phyloP scores from a whole-genome alignment of 2,797 vertebrate species.

The Adelosebastes latens region DNA sequence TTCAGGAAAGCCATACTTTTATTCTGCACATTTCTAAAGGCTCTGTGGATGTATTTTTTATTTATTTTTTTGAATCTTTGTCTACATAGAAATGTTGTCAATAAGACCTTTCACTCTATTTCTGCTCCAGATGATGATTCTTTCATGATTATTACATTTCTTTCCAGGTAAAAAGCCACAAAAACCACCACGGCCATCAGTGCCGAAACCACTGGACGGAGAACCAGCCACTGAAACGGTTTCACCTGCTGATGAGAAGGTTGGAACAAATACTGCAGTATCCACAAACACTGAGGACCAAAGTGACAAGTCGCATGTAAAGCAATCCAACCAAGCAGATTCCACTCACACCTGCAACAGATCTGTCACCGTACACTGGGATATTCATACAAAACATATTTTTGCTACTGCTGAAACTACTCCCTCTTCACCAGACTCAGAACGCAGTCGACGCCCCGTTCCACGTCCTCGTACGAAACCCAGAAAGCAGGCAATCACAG shows the following conservation, averaged over 20 bases:
- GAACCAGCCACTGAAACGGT: not conserved
- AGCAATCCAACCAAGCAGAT: not conserved
- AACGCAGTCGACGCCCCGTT: conserved; percentile 80
- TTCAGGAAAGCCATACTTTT: too few species aligned
- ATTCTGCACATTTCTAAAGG: too few species aligned
- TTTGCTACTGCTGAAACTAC: conserved; percentile 37
- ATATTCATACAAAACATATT: not conserved
- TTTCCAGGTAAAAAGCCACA: conserved; percentile 81
- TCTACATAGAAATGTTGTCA: too few species aligned
- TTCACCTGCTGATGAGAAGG: not conserved
- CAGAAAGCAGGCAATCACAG: conserved; percentile 79
- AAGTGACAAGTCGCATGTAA: conserved; percentile 22
- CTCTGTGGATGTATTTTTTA: too few species aligned
- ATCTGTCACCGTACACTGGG: conserved; percentile 71
- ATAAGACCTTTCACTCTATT: not conserved
- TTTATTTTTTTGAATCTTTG: too few species aligned
- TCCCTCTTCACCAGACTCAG: conserved; percentile 62
- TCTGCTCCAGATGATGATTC: not conserved
- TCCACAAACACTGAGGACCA: conserved; percentile 9
- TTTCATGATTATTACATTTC: conserved; percentile 30
- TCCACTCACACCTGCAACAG: conserved; percentile 14
- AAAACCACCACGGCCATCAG: conserved; percentile 86
- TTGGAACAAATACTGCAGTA: not conserved
- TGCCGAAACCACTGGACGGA: conserved; percentile 41
- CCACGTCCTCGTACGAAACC: conserved; percentile 91